Evolutionary conservation across 2,888 invertebrate species (phyloP), one percentile per base, ranked within the genome.

Genomic region (Noctua fimbriata): DNA sequence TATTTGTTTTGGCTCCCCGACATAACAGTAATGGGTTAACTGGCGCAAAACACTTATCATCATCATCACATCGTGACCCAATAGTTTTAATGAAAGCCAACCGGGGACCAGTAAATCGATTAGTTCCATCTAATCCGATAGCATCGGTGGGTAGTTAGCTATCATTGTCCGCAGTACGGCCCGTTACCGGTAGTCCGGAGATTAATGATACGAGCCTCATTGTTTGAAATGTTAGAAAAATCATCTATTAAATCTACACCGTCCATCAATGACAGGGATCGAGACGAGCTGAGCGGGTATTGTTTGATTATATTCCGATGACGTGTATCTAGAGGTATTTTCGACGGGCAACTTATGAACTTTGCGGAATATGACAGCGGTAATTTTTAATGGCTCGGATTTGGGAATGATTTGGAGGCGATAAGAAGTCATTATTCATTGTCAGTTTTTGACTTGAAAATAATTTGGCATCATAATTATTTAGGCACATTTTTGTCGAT

Each of bases 151-250:
- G 92, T 94, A 94, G 95, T 94, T 93, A 95, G 93, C 93, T 92
- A 95, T 95, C 94, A 94, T 93, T 94, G 95, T 94, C 91, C 87
- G 88, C 78, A 69, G 86, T 84, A 78, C 87, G 81, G 87, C 86
- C 93, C 91, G 93, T 93, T 94, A 93, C 94, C 95, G 92, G 95
- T 95, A 96, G 95, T 93, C 92, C 86, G 83, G 91, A 95, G 95
- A 96, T 96, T 95, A 94, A 96, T 96, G 95, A 95, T 95, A 94
- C 89, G 84, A 89, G 83, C 78, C 79, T 94, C 93, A 94, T 95
- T 95, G 95, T 95, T 94, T 95, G 94, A 92, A 94, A 94, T 93
- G 92, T 92, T 92, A 94, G 93, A 95, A 95, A 94, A 95, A 94
- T 94, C 93, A 92, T 93, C 92, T 93, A 93, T 94, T 93, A 92